These are phyloP conservation scores for Eustalomyia histrio DNA, from an alignment of 2,888 invertebrate species.

Conservation along the genomic window DNA sequence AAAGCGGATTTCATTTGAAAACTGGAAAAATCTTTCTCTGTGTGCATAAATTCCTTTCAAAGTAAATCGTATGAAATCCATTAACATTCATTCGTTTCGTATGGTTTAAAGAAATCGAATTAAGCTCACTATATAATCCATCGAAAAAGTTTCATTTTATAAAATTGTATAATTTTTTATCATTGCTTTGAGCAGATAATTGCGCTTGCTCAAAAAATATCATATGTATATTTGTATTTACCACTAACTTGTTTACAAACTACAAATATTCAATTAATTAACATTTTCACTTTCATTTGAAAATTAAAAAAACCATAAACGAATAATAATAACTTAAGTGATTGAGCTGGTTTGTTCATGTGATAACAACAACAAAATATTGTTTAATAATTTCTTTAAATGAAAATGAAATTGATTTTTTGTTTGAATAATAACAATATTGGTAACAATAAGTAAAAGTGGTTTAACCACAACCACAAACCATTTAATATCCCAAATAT, in stretches of 20 bases:
- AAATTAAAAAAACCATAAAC: slow-evolving; percentile 19
- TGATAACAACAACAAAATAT: neutral
- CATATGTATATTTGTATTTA: neutral
- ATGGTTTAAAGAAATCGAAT: too few relatives aligned
- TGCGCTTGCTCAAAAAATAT: too few relatives aligned
- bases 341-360: slow-evolving; percentile 4
- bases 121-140: too few relatives aligned
- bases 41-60: too few relatives aligned
- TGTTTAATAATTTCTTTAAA: slow-evolving; percentile 32
- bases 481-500: neutral
- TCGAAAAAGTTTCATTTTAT: too few relatives aligned
- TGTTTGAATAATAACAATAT: slow-evolving; percentile 27
- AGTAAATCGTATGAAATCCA: too few relatives aligned
- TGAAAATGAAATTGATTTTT: slow-evolving; percentile 41
- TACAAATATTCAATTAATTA: slow-evolving; percentile 35
- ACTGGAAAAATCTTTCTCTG: too few relatives aligned
- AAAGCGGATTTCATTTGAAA: too few relatives aligned
- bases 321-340: slow-evolving; percentile 3
- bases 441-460: slow-evolving; percentile 60
- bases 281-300: slow-evolving; percentile 57
- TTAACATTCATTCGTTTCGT: too few relatives aligned
- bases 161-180: neutral
- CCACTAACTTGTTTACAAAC: neutral
- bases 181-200: too few relatives aligned
- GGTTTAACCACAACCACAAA: slow-evolving; percentile 26